Evolutionary conservation across 2,888 invertebrate genomes (phyloP).

Genomic region (Sympetrum striolatum): DNA sequence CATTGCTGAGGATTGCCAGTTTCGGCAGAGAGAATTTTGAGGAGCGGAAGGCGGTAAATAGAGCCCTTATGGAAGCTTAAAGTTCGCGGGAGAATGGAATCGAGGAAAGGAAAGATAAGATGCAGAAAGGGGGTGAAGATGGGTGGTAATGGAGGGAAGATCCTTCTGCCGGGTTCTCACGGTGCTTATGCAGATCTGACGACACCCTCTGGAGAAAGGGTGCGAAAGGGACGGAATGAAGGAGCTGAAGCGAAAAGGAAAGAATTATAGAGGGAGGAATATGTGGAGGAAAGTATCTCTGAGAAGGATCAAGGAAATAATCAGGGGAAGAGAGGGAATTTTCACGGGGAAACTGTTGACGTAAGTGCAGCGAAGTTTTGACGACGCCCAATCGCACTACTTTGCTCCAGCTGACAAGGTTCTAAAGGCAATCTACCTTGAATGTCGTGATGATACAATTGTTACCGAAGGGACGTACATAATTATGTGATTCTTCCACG

Average conservation of each 20-base stretch:
- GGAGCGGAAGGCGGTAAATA: not conserved
- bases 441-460: no score
- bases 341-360: no score
- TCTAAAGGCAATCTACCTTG: no score
- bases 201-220: not conserved
- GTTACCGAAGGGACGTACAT: no score
- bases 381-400: no score
- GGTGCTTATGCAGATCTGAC: not conserved
- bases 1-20: not conserved
- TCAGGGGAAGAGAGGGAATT: no score
- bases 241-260: not conserved
- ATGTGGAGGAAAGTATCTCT: not conserved
- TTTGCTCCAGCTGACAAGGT: no score
- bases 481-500: no score
- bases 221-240: not conserved
- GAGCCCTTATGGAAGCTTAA: not conserved
- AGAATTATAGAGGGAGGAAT: not conserved
- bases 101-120: not conserved
- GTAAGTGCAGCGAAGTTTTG: no score
- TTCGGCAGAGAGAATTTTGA: not conserved
- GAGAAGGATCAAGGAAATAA: not conserved
- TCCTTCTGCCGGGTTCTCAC: not conserved
- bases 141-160: not conserved
- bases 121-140: not conserved
- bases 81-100: not conserved